Evolutionary conservation across 2,888 invertebrate species (phyloP).

Genomic region (Liodrosophila aerea): DNA sequence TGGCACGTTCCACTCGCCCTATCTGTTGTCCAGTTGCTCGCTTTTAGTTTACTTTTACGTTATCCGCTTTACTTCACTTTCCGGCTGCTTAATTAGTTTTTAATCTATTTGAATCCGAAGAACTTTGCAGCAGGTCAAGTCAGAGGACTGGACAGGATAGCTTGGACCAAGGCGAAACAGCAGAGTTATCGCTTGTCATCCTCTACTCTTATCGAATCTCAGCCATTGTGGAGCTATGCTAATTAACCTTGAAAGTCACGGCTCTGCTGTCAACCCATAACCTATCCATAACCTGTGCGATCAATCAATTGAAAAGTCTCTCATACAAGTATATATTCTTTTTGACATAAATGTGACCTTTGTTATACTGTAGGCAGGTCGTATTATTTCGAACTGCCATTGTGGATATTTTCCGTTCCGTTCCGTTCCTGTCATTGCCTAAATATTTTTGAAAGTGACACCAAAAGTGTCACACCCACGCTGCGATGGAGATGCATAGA

Average conservation of each 20-base stretch:
- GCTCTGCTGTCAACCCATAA: conserved; percentile 22
- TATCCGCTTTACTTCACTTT: conserved; percentile 17
- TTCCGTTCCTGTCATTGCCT: conserved; percentile 57
- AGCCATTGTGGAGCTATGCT: conserved; percentile 20
- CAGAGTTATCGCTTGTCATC: neutral
- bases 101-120: conserved; percentile 44
- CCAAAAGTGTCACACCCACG: conserved; percentile 46
- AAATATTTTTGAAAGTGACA: conserved; percentile 63
- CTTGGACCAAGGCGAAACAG: neutral
- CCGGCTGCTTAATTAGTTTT: conserved; percentile 56
- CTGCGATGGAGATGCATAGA: conserved; percentile 55
- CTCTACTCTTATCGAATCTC: conserved; percentile 4
- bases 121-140: conserved; percentile 25
- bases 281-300: conserved; percentile 28
- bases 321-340: too few relatives aligned
- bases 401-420: conserved; percentile 61
- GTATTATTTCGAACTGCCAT: conserved; percentile 28
- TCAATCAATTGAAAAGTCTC: conserved; percentile 72
- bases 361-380: conserved; percentile 34
- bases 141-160: neutral
- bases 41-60: conserved; percentile 16
- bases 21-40: conserved; percentile 4
- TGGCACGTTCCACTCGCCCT: too few relatives aligned
- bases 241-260: conserved; percentile 65
- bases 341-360: conserved; percentile 64